phyloP scores from a whole-genome alignment of 2,888 invertebrate genomes.

The Cactoblastis cactorum region DNA sequence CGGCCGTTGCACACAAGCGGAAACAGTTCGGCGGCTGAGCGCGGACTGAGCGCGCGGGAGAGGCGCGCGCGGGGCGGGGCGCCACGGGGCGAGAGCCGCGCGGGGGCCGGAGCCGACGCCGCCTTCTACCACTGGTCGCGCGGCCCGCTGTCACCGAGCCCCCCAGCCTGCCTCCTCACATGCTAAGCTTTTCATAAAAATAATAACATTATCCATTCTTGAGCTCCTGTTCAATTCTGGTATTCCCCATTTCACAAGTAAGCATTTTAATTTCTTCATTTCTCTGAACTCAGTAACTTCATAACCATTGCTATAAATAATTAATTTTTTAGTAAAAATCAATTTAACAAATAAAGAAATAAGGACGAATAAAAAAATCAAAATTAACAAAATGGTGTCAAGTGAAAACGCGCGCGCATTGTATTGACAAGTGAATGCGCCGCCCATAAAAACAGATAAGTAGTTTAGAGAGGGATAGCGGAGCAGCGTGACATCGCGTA shows the following conservation, averaged over 20 bases:
- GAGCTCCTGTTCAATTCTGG: neutral
- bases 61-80: conserved; percentile 47
- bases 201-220: conserved; percentile 37
- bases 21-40: conserved; percentile 58
- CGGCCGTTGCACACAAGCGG: conserved; percentile 34
- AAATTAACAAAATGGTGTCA: conserved; percentile 21
- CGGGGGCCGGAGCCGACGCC: conserved; percentile 30
- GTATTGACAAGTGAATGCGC: conserved; percentile 33
- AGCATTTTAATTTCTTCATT: conserved; percentile 12
- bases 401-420: conserved; percentile 53
- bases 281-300: neutral
- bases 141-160: conserved; percentile 64
- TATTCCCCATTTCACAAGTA: conserved; percentile 29
- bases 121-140: conserved; percentile 59
- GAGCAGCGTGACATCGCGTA: conserved; percentile 20
- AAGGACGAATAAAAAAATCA: conserved; percentile 5
- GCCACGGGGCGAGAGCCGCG: conserved; percentile 32
- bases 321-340: neutral
- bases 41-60: conserved; percentile 65
- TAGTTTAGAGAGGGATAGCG: conserved; percentile 53
- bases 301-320: neutral
- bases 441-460: conserved; percentile 60
- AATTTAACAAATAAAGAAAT: conserved; percentile 14
- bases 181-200: conserved; percentile 56
- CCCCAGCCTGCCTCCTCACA: conserved; percentile 35